Evolutionary conservation across 1,140 invertebrate genomes (phyloP), one percentile per base, ranked within the genome.

Genomic region (Calephelis virginiensis): DNA sequence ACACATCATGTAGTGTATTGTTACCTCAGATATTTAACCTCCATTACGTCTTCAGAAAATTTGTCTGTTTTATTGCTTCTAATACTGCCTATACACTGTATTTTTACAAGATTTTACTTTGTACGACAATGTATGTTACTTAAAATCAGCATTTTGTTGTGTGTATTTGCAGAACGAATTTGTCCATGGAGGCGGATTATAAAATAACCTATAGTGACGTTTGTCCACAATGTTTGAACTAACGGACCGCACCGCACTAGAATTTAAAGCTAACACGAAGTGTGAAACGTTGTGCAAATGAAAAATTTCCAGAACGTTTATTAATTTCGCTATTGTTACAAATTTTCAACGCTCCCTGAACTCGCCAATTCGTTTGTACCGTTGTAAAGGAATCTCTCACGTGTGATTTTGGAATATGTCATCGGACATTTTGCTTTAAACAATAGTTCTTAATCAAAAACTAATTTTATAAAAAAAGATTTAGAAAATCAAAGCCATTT

Each of bases 321-420:
- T 85, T 83, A 80, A 80, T 80, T 78, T 82, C 68, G 77, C 82
- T 84, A 81, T 84, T 86, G 83, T 86, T 82, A 75, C 74, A 77
- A 83, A 89, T 86, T 85, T 81, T 76, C 69, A 69, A 74, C 75
- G 79, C 63, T 75, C 67, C 69, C 73, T 47, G 65, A 65, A 64
- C 67, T 63, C 37, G 71, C 73, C 72, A 73, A 75, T 78, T 63
- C 63, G 76, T 65, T 77, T 79, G 79, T 78, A 69, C 69, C 56
- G 63, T 46, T 70, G 46, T 73, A 74, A 72, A 68, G 12, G 53
- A 46, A 59, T 61, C 11, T n/a, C 50, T 56, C 17, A 11, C 17
- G 50, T 56, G 61, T 28, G 49, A 40, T 56, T 64, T 64, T 17
- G 17, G 56, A 43, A 64, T 11, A 14, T 53, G 28, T 13, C 13